Percentiles rank a stretch among this genome's conserved stretches.
phyloP scores from a whole-genome alignment of 2,888 invertebrate genomes.

The Philhelius pedissequus region DNA sequence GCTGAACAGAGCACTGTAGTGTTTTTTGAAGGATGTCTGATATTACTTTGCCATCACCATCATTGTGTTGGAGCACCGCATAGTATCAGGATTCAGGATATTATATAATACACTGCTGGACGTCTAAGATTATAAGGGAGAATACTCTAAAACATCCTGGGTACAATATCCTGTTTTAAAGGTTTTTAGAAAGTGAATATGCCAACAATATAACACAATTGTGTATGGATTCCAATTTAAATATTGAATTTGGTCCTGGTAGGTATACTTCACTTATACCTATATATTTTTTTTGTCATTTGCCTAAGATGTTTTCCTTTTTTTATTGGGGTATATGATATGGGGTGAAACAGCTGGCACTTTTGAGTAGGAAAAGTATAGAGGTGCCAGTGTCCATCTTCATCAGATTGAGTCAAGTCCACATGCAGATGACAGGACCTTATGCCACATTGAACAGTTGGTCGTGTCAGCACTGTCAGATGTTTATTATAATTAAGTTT shows the following conservation, averaged over 20 bases:
- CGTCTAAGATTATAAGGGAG: slow-evolving; percentile 13
- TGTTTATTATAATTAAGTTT: neutral
- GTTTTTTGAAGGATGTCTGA: slow-evolving; percentile 41
- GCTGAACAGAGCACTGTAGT: neutral
- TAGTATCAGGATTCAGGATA: slow-evolving; percentile 33
- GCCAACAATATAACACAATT: slow-evolving; percentile 24
- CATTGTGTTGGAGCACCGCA: slow-evolving; percentile 20
- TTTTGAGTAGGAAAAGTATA: neutral
- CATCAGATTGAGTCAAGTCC: slow-evolving; percentile 1
- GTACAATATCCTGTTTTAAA: slow-evolving; percentile 45
- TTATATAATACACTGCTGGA: slow-evolving; percentile 45
- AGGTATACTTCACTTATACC: neutral
- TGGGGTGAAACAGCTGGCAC: slow-evolving; percentile 40
- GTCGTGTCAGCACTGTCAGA: neutral
- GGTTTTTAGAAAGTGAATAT: neutral
- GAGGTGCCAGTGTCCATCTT: neutral
- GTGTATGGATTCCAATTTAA: slow-evolving; percentile 57
- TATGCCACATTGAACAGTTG: neutral
- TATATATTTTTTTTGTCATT: slow-evolving; percentile 15
- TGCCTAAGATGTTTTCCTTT: slow-evolving; percentile 7
- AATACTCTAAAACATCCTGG: slow-evolving; percentile 19
- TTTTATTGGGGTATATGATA: neutral
- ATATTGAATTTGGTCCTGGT: slow-evolving; percentile 49
- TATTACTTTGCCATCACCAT: slow-evolving; percentile 37
- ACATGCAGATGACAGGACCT: slow-evolving; percentile 1